Evolutionary conservation across 2,888 invertebrate genomes (phyloP), one percentile per base, ranked within the genome.

Genomic region (Galerucella nymphaeae): DNA sequence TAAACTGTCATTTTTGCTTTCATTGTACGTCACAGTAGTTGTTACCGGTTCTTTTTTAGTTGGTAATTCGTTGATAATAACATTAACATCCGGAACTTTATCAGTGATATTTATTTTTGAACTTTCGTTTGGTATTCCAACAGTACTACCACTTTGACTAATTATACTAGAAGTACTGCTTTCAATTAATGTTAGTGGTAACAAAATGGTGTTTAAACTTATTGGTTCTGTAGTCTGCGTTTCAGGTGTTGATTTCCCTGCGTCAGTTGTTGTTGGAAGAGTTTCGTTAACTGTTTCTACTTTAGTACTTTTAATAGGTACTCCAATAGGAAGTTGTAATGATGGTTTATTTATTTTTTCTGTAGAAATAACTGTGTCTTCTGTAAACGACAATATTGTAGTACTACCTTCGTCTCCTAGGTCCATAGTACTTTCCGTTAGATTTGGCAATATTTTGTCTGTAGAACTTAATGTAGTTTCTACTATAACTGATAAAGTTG

Each of bases 231-330:
- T 16, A 59, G 64, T 41, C 58, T 61, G 50, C 41, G 18, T 30
- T 57, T 65, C 8, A 23, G 59, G 16, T 58, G 70, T 66, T 58
- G 66, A 38, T 63, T 65, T 41, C 10, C 61, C 41, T 30, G 66
- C 23, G 23, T 61, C 20, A 16, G 53, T 53, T 48, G 14, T 41
- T 16, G 23, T 67, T 59, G 65, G 45, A 13, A 38, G 23, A 42
- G 61, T 41, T 63, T 73, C 71, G 6, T 65, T 69, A 13, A 38
- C 55, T 16, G 57, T 70, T 58, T 75, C 75, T 42, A 68, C 48
- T 55, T 74, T 74, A 30, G 74, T 74, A 55, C 68, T 74, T 38
- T 74, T 74, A 55, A 48, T 50, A 38, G 71, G 74, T 20, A 14
- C 66, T 16, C 41, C 48, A 45, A 14, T 42, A 13, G 18, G 45